A percentile compares a stretch with the other conserved stretches of the same genome.
Conservation (phyloP, 2,888 invertebrate species). For the Drosophila subsilvestris region DNA sequence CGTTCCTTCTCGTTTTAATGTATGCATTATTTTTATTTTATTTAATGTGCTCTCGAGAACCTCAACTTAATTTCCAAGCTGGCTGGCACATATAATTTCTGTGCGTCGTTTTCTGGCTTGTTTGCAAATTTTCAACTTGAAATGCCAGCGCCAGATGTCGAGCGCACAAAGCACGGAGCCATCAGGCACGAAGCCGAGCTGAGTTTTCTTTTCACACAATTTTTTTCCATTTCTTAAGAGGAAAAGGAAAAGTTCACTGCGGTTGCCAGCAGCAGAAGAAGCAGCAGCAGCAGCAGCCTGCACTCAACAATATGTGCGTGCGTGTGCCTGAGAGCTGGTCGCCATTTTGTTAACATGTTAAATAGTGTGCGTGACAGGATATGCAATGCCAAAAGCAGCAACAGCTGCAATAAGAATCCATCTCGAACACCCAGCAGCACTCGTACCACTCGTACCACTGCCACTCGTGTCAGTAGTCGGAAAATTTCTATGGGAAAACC, state of each 20-base stretch:
- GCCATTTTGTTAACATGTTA: slow-evolving; percentile 55
- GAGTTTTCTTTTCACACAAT: slow-evolving; percentile 39
- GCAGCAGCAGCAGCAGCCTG: slow-evolving; percentile 54
- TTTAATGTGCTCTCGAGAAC: slow-evolving; percentile 17
- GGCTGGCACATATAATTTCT: slow-evolving; percentile 46
- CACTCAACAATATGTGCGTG: slow-evolving; percentile 41
- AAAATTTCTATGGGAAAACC: slow-evolving; percentile 9
- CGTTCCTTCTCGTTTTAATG: no score
- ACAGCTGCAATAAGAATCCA: slow-evolving; percentile 13
- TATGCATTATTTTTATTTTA: not conserved
- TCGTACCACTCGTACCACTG: no score
- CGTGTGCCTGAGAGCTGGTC: slow-evolving; percentile 24
- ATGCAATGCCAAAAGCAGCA: slow-evolving; percentile 43
- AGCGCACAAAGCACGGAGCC: slow-evolving; percentile 20
- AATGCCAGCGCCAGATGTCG: slow-evolving; percentile 66
- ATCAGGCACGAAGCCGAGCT: slow-evolving; percentile 51
- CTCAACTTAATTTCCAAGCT: slow-evolving; percentile 41
- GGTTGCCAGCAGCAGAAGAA: slow-evolving; percentile 36
- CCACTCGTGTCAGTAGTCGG: not conserved
- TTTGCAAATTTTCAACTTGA: slow-evolving; percentile 76
- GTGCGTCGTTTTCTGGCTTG: slow-evolving; percentile 57
- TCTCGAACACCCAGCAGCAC: not conserved
- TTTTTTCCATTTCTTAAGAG: slow-evolving; percentile 38
- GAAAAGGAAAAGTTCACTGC: slow-evolving; percentile 56
- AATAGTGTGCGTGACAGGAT: slow-evolving; percentile 64